Base-by-base conservation (phyloP, 2,888 invertebrate species). In the Cybosia mesomella region DNA sequence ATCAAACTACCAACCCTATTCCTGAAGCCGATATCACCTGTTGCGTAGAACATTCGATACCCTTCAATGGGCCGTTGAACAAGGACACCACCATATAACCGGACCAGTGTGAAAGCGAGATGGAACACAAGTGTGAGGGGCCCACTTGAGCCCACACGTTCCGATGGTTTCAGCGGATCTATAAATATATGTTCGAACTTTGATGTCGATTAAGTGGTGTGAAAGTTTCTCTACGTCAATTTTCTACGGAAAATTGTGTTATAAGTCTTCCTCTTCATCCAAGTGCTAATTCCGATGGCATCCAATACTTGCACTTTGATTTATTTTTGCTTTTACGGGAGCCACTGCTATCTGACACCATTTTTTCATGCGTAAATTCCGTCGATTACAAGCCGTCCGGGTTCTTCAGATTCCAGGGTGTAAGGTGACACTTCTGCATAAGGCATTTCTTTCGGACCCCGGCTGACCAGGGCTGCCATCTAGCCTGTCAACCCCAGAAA, bases 11-110 rank as follows among this genome's bases (percentile, higher is more conserved):
- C 93, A 94, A 80, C 95, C 94, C 95, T 95, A 88, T 83, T 85
- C 77, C 85, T 83, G 87, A 89, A 92, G 85, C 91, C 94, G 90
- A 94, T 94, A 92, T 86, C 81, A 93, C 94, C 90, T 95, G 94
- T 95, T 95, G 94, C 94, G 86, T 86, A 87, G 89, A 94, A 92
- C 91, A 91, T 94, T 95, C 94, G 95, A 95, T 95, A 92, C 90
- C 92, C 91, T 94, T 93, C 94, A 92, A 94, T 94, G 94, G 92
- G 85, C 89, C 85, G 87, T 71, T 68, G 70, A 85, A 92, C 55
- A 70, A 81, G 81, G 91, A 90, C 43, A 70, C 73, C 62, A 68
- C 22, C 76, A 88, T 82, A 55, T 54, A 18, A 21, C 53, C 28
- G 53, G 28, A 54, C 63, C 54, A 49, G 54, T 5, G 85, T 71